Evolutionary conservation across 1,140 invertebrate genomes (phyloP).

Genomic region (Sycophaga agraensis): DNA sequence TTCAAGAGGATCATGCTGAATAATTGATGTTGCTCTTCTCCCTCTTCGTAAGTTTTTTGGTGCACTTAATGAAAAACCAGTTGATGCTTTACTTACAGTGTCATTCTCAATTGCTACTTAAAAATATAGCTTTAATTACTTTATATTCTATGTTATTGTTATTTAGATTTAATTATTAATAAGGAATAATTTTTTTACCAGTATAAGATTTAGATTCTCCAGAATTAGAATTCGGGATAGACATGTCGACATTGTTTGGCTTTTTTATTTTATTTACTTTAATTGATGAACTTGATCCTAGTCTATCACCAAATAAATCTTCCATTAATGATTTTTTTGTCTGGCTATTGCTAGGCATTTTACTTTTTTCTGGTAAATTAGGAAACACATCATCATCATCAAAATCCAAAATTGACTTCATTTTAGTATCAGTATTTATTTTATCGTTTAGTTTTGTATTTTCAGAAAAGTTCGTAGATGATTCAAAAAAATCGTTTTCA

Average conservation of each 20-base stretch:
- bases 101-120: slow-evolving; percentile 23
- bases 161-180: too few relatives aligned
- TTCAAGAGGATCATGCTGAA: slow-evolving; percentile 43
- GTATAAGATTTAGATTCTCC: slow-evolving; percentile 8
- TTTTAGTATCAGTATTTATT: background rate
- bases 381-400: slow-evolving; percentile 21
- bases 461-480: background rate
- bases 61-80: slow-evolving; percentile 29
- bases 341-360: slow-evolving; percentile 15
- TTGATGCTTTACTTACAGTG: slow-evolving; percentile 16
- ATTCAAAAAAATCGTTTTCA: background rate
- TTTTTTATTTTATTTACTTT: slow-evolving; percentile 5
- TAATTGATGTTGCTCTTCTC: slow-evolving; percentile 33
- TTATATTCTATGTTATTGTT: background rate
- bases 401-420: slow-evolving; percentile 26
- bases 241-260: background rate
- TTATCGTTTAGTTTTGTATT: background rate
- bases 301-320: slow-evolving; percentile 40
- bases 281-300: slow-evolving; percentile 20
- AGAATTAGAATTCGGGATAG: background rate
- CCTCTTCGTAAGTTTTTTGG: slow-evolving; percentile 41
- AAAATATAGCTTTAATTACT: background rate
- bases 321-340: slow-evolving; percentile 36
- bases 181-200: slow-evolving; percentile 4
- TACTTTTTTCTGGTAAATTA: slow-evolving; percentile 8